Evolutionary conservation across 2,113 vertebrate species (phyloP).

Genomic region (human (Homo sapiens)): GRCh38 chr21:23778001-23778500

Average conservation of each 20-base stretch:
- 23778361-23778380: no score
- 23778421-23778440: no score
- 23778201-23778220: neutral
- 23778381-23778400: no score
- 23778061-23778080: neutral
- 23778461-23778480: no score
- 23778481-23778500: no score
- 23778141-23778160: constrained; percentile 4
- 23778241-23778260: neutral
- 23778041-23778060: constrained; percentile 27
- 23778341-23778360: no score
- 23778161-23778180: neutral
- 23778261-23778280: neutral
- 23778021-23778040: neutral
- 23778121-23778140: neutral
- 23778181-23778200: neutral
- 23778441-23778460: no score
- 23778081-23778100: neutral
- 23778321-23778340: no score
- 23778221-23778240: neutral
- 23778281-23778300: neutral
- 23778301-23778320: no score
- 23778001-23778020: constrained; percentile 21
- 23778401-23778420: no score
- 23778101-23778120: neutral